A percentile compares a stretch with the other conserved stretches of the same genome.
Conservation (phyloP, 2,888 invertebrate species). For the Horisme vitalbata region DNA sequence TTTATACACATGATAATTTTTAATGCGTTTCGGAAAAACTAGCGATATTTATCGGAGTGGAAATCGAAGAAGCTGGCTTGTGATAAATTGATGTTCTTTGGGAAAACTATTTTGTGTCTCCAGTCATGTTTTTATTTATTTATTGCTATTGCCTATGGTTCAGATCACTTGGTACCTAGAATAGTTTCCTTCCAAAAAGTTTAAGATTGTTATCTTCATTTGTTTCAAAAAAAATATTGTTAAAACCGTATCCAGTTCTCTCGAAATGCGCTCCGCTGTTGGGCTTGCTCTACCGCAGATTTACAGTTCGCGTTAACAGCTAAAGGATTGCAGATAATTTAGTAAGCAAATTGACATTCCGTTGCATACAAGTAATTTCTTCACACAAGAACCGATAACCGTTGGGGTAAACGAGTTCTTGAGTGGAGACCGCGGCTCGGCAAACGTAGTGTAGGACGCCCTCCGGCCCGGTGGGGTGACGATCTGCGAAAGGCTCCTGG, state of each 20-base stretch:
- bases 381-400: no score
- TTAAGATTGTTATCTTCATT: background rate
- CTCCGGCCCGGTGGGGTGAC: no score
- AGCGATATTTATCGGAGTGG: constrained; percentile 1
- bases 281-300: constrained; percentile 17
- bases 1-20: constrained; percentile 25
- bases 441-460: no score
- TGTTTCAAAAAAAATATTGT: constrained; percentile 7
- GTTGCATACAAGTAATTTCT: no score
- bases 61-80: background rate
- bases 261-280: constrained; percentile 6
- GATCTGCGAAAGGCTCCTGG: no score
- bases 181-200: background rate
- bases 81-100: no score
- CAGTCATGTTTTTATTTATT: no score
- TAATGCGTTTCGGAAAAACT: constrained; percentile 13
- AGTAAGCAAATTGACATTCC: background rate
- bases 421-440: no score
- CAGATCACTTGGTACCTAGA: no score
- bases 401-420: no score
- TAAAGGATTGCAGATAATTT: constrained; percentile 19
- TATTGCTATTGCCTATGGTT: no score
- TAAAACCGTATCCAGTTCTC: constrained; percentile 9
- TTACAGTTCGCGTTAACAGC: constrained; percentile 19
- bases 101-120: no score